Percentiles rank a stretch among this genome's conserved stretches.
Evolutionary conservation across 2,888 invertebrate genomes (phyloP).

Genomic region (Ennomos quercinarius): DNA sequence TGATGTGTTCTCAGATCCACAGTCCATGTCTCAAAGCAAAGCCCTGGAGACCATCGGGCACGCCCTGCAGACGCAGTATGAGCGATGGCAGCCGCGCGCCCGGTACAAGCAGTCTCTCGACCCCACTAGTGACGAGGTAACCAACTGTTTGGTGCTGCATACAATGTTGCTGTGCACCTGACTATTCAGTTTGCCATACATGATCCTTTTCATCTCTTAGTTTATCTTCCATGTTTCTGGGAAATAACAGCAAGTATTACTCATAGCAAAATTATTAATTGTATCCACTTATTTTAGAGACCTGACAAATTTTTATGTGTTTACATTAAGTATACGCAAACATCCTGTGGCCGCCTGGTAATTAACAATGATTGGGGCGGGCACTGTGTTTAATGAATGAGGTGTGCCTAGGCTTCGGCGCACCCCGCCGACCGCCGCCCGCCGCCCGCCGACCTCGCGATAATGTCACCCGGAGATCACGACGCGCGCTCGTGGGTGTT

Average conservation of each 20-base stretch:
- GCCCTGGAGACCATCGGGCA: constrained; percentile 96
- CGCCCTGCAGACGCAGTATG: constrained; percentile 97
- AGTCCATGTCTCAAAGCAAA: constrained; percentile 94
- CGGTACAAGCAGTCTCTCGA: constrained; percentile 98
- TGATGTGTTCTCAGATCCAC: constrained; percentile 88
- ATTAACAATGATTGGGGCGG: not conserved
- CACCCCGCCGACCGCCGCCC: not conserved
- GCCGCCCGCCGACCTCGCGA: not conserved
- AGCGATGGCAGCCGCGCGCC: constrained; percentile 99
- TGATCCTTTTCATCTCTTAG: no score
- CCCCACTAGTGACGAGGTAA: constrained; percentile 96
- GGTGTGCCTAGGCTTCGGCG: constrained; percentile 3
- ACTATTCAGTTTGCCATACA: no score
- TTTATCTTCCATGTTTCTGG: no score
- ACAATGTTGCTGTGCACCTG: no score
- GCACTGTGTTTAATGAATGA: not conserved
- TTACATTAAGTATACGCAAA: no score
- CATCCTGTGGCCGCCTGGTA: not conserved
- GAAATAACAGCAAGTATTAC: no score
- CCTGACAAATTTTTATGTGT: no score
- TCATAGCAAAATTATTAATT: no score
- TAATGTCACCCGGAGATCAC: not conserved
- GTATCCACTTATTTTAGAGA: no score
- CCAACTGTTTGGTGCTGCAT: constrained; percentile 56
- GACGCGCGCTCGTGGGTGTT: not conserved